These are phyloP conservation scores for Tapirus terrestris DNA, from an alignment of 2,113 vertebrate genomes.

Conservation along the genomic window DNA sequence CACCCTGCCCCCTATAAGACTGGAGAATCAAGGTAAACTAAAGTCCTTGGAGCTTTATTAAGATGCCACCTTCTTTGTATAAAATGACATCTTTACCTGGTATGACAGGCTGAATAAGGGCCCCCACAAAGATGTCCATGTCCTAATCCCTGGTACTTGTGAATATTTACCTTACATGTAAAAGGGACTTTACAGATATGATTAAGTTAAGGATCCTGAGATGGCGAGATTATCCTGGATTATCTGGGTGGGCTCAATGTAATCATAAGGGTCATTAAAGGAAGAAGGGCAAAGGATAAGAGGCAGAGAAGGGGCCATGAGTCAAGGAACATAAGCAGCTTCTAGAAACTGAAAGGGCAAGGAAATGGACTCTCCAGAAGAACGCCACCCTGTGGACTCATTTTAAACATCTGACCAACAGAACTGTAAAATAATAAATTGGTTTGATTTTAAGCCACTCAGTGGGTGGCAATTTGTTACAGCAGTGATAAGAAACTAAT, in stretches of 20 bases:
- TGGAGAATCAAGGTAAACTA: not conserved
- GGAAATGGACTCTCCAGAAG: not conserved
- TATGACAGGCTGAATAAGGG: not conserved
- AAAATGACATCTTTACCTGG: not conserved
- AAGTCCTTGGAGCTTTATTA: not conserved
- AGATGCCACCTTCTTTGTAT: not conserved
- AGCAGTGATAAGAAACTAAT: not conserved
- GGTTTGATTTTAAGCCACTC: not conserved
- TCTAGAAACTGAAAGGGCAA: not conserved
- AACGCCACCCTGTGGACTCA: not conserved
- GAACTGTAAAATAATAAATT: not conserved
- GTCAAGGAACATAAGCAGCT: not conserved
- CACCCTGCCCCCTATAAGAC: not conserved
- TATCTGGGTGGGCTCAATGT: not conserved
- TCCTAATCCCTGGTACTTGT: not conserved
- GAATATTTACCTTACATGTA: not conserved
- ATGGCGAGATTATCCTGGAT: not conserved
- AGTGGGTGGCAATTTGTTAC: not conserved
- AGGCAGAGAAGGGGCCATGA: not conserved
- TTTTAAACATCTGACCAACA: not conserved
- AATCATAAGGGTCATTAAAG: not conserved
- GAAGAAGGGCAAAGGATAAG: not conserved
- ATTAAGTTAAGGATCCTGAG: not conserved
- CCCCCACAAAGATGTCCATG: not conserved
- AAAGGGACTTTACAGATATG: not conserved